Conservation (phyloP, 2,888 invertebrate genomes). For the Platypus cylindrus region DNA sequence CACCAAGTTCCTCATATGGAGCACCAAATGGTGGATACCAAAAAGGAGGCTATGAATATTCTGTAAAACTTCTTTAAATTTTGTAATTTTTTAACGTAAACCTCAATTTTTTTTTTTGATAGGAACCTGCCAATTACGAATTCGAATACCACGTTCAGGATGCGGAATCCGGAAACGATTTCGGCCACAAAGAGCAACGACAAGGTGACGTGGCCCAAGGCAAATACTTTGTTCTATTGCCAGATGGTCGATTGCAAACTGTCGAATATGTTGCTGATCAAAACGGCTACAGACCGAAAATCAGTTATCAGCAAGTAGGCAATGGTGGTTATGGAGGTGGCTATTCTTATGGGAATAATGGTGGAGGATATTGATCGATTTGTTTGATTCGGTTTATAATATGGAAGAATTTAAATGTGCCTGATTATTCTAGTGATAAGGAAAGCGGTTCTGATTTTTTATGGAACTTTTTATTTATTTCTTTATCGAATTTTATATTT, state of each 20-base stretch:
- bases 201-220: slow-evolving; percentile 33
- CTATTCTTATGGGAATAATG: slow-evolving; percentile 23
- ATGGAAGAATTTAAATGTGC: not conserved
- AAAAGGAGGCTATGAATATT: slow-evolving; percentile 25
- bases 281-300: slow-evolving; percentile 51
- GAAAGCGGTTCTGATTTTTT: no score
- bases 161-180: slow-evolving; percentile 51
- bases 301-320: slow-evolving; percentile 42
- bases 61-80: no score
- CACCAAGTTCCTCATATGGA: slow-evolving; percentile 13
- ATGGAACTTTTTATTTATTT: no score
- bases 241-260: slow-evolving; percentile 53
- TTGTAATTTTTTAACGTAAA: no score
- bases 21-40: slow-evolving; percentile 14
- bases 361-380: slow-evolving; percentile 16
- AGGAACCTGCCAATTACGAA: slow-evolving; percentile 44
- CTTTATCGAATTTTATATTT: no score
- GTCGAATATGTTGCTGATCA: slow-evolving; percentile 54
- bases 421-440: no score
- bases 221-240: slow-evolving; percentile 53
- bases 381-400: no score
- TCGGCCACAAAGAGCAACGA: slow-evolving; percentile 52
- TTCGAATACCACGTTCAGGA: slow-evolving; percentile 56
- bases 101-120: no score
- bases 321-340: slow-evolving; percentile 18